Evolutionary conservation across 2,888 invertebrate species (phyloP).

Genomic region (Athetis lepigone): DNA sequence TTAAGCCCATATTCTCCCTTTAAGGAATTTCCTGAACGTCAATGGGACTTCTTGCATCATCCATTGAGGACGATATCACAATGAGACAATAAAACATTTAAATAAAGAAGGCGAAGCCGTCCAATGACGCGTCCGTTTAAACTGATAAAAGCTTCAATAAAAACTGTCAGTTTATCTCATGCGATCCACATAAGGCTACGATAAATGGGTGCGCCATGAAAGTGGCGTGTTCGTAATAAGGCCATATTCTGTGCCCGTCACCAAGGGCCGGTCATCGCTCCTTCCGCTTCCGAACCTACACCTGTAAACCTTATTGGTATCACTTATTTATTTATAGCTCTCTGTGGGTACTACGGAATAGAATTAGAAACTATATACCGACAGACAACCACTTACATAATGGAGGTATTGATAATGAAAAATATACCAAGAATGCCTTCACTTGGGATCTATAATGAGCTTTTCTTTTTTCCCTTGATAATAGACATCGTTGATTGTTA

Average conservation of each 20-base stretch:
- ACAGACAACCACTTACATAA: too few species aligned
- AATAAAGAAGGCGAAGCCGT: constrained; percentile 12
- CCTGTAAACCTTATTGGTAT: constrained; percentile 45
- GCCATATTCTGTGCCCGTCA: constrained; percentile 39
- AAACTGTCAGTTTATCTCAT: constrained; percentile 30
- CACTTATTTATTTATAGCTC: constrained; percentile 39
- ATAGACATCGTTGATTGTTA: not conserved
- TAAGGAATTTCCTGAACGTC: constrained; percentile 30
- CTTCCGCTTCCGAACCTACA: constrained; percentile 67
- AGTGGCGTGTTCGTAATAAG: constrained; percentile 58
- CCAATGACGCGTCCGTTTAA: constrained; percentile 22
- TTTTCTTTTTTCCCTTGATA: too few species aligned
- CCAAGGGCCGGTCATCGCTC: constrained; percentile 71
- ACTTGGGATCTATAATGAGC: too few species aligned
- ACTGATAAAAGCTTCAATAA: constrained; percentile 14
- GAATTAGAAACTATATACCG: constrained; percentile 8
- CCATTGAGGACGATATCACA: constrained; percentile 4
- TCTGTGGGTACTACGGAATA: constrained; percentile 12
- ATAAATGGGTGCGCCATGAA: constrained; percentile 52
- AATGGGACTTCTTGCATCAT: constrained; percentile 3
- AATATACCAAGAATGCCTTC: not conserved
- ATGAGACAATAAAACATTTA: constrained; percentile 1
- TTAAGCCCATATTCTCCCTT: not conserved
- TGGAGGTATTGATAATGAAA: not conserved
- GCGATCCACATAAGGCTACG: constrained; percentile 34